A percentile compares a stretch with the other conserved stretches of the same genome.
These are phyloP conservation scores for Dynastes tityus DNA, from an alignment of 2,888 invertebrate genomes.

Conservation along the genomic window DNA sequence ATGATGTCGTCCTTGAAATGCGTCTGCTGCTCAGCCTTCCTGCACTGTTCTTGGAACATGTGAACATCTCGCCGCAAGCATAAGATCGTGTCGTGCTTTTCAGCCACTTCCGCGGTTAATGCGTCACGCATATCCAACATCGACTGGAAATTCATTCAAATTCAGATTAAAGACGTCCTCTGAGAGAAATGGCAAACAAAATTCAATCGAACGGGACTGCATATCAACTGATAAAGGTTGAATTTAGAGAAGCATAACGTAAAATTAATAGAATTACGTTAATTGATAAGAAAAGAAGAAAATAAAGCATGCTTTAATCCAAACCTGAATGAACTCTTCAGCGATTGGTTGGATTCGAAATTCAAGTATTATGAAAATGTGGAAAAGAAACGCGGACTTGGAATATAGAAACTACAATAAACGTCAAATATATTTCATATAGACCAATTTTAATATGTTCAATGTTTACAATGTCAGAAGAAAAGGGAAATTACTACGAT, in stretches of 20 bases:
- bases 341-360: constrained; percentile 25
- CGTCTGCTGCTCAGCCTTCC: constrained; percentile 73
- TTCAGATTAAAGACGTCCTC: constrained; percentile 54
- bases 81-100: constrained; percentile 74
- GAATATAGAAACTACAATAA: background rate
- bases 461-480: too few species aligned
- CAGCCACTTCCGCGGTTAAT: constrained; percentile 75
- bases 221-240: background rate
- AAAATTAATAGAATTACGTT: too few species aligned
- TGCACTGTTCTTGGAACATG: constrained; percentile 74
- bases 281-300: too few species aligned
- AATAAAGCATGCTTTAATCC: constrained; percentile 52
- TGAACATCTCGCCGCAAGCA: constrained; percentile 73
- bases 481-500: too few species aligned
- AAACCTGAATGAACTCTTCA: constrained; percentile 55
- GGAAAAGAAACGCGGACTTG: background rate
- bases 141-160: constrained; percentile 67
- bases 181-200: background rate
- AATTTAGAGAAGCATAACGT: too few species aligned
- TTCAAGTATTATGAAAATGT: too few species aligned
- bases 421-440: background rate
- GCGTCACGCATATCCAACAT: constrained; percentile 72
- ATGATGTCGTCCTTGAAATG: constrained; percentile 79
- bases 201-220: background rate
- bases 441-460: too few species aligned